These are phyloP conservation scores for Pediacus dermestoides DNA, from an alignment of 2,888 invertebrate genomes.

Conservation along the genomic window DNA sequence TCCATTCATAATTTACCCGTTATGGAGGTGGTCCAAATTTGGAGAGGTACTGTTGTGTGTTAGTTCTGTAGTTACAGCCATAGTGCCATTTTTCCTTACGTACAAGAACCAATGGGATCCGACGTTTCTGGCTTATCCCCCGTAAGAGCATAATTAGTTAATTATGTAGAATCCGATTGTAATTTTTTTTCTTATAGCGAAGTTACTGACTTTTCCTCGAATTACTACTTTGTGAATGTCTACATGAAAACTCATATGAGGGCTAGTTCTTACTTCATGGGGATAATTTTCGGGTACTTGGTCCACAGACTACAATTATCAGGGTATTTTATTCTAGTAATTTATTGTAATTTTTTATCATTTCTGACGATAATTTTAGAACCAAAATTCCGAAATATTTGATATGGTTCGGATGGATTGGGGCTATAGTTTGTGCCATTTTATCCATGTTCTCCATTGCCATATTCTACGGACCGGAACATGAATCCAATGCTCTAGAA, in stretches of 20 bases:
- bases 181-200: conserved; percentile 54
- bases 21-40: conserved; percentile 61
- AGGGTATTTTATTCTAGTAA: conserved; percentile 53
- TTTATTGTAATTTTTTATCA: conserved; percentile 1
- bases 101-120: conserved; percentile 61
- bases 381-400: conserved; percentile 36
- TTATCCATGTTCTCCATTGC: conserved; percentile 61
- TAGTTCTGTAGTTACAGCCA: conserved; percentile 50
- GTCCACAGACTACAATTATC: conserved; percentile 62
- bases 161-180: conserved; percentile 4
- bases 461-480: conserved; percentile 62
- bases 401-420: conserved; percentile 36
- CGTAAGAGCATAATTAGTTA: conserved; percentile 54
- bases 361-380: conserved; percentile 37
- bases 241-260: conserved; percentile 76
- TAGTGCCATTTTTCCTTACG: conserved; percentile 50
- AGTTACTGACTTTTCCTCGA: conserved; percentile 60
- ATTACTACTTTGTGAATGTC: conserved; percentile 60
- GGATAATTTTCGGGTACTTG: conserved; percentile 63
- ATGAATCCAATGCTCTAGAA: conserved; percentile 57
- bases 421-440: conserved; percentile 49
- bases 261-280: conserved; percentile 66
- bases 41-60: conserved; percentile 56
- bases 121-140: conserved; percentile 63
- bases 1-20: conserved; percentile 62